Evolutionary conservation across 2,797 vertebrate species (phyloP).

Genomic region (Salmo trutta): DNA sequence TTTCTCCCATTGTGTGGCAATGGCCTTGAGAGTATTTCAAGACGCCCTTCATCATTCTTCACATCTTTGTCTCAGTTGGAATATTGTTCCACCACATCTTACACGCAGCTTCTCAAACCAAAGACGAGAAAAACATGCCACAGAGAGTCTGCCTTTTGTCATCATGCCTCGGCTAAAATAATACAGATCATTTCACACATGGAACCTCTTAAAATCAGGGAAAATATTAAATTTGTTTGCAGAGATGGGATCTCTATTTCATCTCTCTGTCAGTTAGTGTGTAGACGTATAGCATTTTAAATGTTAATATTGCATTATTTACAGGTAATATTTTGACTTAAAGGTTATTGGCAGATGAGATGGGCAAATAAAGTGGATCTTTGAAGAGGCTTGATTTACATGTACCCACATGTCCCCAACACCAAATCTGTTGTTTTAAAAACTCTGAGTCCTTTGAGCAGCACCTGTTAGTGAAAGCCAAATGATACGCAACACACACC

Average conservation of each 20-base stretch:
- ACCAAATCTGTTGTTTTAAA: not conserved
- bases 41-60: slow-evolving; percentile 6
- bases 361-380: not conserved
- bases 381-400: not conserved
- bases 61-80: not conserved
- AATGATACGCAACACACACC: not conserved
- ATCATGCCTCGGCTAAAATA: not conserved
- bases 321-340: not conserved
- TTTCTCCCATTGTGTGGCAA: slow-evolving; percentile 15
- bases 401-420: not conserved
- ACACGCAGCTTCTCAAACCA: not conserved
- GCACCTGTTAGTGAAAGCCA: no score
- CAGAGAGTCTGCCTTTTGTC: not conserved
- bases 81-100: not conserved
- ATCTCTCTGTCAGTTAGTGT: not conserved
- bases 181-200: not conserved
- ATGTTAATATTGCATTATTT: not conserved
- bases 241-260: not conserved
- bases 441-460: not conserved
- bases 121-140: not conserved
- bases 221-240: not conserved
- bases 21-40: slow-evolving; percentile 30
- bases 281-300: not conserved
- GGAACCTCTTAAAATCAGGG: not conserved
- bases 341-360: not conserved